phyloP scores from a whole-genome alignment of 2,113 vertebrate genomes.

The Campylomormyrus tamandua region DNA sequence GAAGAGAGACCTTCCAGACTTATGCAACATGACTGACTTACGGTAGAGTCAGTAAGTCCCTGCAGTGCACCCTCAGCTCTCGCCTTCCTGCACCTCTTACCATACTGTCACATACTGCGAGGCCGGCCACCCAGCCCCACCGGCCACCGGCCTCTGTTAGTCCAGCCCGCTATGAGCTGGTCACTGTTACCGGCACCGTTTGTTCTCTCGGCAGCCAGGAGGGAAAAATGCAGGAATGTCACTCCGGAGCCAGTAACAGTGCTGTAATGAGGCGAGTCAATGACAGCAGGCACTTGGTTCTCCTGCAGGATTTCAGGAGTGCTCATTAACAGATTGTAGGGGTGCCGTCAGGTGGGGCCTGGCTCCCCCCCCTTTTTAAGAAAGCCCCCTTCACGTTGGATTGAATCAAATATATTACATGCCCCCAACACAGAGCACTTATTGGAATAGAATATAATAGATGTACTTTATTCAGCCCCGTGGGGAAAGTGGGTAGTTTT shows the following conservation, averaged over 20 bases:
- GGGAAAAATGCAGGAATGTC: background rate
- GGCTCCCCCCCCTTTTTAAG: background rate
- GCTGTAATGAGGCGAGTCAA: background rate
- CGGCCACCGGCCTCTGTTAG: background rate
- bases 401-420: background rate
- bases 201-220: background rate
- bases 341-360: background rate
- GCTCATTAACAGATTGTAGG: constrained; percentile 15
- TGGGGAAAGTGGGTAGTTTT: background rate
- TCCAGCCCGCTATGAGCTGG: background rate
- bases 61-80: background rate
- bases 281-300: background rate
- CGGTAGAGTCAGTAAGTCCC: background rate
- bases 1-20: background rate
- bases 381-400: background rate
- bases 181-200: background rate
- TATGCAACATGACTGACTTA: background rate
- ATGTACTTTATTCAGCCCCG: background rate
- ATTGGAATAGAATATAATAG: background rate
- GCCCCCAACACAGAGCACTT: background rate
- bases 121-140: background rate
- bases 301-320: background rate
- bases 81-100: background rate
- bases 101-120: background rate
- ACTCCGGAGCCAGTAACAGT: background rate